phyloP scores from a whole-genome alignment of 2,113 vertebrate species.

The Marmota monax region DNA sequence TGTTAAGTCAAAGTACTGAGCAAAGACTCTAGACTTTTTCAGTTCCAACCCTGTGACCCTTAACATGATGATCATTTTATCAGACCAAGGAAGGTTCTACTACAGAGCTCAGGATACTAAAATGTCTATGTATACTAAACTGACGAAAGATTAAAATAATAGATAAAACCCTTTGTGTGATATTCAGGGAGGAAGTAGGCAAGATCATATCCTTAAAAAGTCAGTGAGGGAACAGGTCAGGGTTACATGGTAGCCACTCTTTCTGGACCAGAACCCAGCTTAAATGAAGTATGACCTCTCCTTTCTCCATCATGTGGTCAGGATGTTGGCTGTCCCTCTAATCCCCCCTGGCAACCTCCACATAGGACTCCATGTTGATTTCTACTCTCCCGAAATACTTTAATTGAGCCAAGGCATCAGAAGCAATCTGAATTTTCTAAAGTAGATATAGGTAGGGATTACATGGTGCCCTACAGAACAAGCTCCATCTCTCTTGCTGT shows the following conservation, averaged over 20 bases:
- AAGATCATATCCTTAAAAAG: background rate
- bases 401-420: background rate
- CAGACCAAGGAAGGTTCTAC: slow-evolving; percentile 21
- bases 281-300: background rate
- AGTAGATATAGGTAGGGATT: background rate
- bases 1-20: slow-evolving; percentile 45
- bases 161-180: background rate
- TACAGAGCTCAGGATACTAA: slow-evolving; percentile 58
- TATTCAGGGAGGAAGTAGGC: background rate
- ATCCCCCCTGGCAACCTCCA: background rate
- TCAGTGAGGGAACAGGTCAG: background rate
- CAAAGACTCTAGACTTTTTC: slow-evolving; percentile 48
- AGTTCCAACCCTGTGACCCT: slow-evolving; percentile 29
- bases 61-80: slow-evolving; percentile 57
- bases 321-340: background rate
- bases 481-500: background rate
- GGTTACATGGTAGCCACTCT: background rate
- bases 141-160: slow-evolving; percentile 68
- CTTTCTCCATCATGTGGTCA: background rate
- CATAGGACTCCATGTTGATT: background rate
- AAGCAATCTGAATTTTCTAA: slow-evolving; percentile 17
- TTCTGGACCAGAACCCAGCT: background rate
- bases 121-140: slow-evolving; percentile 65
- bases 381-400: slow-evolving; percentile 5
- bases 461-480: background rate